These are phyloP conservation scores for Melieria picta DNA, from an alignment of 2,888 invertebrate species.

Conservation along the genomic window DNA sequence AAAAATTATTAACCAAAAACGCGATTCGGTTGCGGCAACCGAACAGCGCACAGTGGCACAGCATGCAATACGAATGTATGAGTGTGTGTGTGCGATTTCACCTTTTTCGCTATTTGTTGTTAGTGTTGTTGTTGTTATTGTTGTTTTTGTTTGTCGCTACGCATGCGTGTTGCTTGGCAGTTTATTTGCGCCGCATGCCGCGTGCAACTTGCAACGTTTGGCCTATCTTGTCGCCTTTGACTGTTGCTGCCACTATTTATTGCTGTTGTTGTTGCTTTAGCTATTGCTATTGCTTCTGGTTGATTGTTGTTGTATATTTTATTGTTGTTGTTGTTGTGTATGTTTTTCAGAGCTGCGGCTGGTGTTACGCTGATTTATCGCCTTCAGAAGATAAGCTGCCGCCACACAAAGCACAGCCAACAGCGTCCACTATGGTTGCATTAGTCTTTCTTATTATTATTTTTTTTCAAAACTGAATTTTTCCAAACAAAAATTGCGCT, in stretches of 20 bases:
- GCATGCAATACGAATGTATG: not conserved
- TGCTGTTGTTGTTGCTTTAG: conserved; percentile 1
- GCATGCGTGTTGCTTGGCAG: conserved; percentile 26
- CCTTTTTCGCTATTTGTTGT: conserved; percentile 3
- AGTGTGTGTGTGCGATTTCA: not conserved
- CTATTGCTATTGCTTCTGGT: not conserved
- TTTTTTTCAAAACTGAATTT: too few species aligned
- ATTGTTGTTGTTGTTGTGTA: too few species aligned
- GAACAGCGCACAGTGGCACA: too few species aligned
- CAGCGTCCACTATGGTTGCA: not conserved
- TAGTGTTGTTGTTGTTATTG: not conserved
- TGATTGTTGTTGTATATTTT: too few species aligned
- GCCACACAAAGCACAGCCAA: conserved; percentile 1
- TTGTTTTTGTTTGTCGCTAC: conserved; percentile 1
- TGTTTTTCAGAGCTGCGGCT: not conserved
- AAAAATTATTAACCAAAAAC: not conserved
- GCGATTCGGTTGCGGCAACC: too few species aligned
- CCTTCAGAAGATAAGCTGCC: conserved; percentile 10
- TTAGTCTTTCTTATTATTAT: not conserved
- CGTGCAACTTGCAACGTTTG: too few species aligned
- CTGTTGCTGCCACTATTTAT: not conserved
- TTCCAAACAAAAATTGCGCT: too few species aligned
- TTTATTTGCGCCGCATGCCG: conserved; percentile 1
- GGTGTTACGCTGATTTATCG: conserved; percentile 27
- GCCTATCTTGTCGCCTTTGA: not conserved